A percentile compares a stretch with the other conserved stretches of the same genome.
Conservation (phyloP, 2,888 invertebrate genomes). For the Vannuccia rotundouncinata region DNA sequence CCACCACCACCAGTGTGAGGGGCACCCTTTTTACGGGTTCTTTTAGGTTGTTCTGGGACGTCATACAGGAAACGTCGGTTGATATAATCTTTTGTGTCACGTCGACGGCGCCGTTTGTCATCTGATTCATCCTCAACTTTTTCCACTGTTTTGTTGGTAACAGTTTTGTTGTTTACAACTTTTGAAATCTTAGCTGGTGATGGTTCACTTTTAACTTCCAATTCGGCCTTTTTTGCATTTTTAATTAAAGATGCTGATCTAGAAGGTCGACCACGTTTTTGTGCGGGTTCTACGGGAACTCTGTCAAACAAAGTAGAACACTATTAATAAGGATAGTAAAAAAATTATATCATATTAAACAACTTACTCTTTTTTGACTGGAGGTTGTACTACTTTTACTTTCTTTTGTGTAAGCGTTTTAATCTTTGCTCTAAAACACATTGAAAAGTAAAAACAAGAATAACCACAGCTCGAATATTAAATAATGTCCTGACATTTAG, state of each 20-base stretch:
- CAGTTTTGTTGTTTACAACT: not conserved
- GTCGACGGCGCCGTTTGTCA: not conserved
- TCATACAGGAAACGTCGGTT: not conserved
- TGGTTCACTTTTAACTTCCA: not conserved
- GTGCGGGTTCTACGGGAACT: not conserved
- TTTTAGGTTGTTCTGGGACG: not conserved
- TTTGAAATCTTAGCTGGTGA: not conserved
- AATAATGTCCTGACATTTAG: no score
- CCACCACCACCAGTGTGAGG: no score
- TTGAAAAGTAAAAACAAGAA: not conserved
- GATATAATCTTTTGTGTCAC: not conserved
- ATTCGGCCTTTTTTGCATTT: not conserved
- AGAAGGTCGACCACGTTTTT: constrained; percentile 2
- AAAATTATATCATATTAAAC: not conserved
- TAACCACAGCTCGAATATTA: no score
- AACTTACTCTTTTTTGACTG: not conserved
- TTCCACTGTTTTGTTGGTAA: not conserved
- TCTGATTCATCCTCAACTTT: not conserved
- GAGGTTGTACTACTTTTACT: not conserved
- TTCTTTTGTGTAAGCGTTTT: not conserved
- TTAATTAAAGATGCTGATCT: not conserved
- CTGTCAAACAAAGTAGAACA: not conserved
- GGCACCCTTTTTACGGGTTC: not conserved
- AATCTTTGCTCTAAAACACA: not conserved
- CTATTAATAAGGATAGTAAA: not conserved